Percentiles rank a stretch among this genome's conserved stretches.
Evolutionary conservation across 2,113 vertebrate species (phyloP).

Genomic region (Lamprotornis superbus): DNA sequence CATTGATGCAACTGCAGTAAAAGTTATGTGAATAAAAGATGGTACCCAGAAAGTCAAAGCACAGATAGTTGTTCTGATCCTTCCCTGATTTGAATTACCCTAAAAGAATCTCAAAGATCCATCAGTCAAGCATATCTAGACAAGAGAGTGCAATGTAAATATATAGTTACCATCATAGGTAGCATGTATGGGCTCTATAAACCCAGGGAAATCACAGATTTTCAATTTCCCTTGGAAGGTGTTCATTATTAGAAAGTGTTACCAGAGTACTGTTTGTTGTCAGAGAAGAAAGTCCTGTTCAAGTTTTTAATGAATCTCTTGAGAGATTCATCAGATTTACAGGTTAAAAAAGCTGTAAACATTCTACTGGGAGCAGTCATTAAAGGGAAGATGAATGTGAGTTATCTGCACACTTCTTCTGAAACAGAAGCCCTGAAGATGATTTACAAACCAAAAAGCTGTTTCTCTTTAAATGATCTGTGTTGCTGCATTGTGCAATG

Average conservation of each 20-base stretch:
- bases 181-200: not conserved
- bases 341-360: constrained; percentile 66
- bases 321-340: constrained; percentile 66
- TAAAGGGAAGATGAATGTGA: constrained; percentile 46
- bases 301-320: constrained; percentile 76
- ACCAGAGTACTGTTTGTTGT: constrained; percentile 67
- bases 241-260: constrained; percentile 66
- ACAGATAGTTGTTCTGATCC: not conserved
- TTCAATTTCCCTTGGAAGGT: constrained; percentile 53
- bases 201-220: constrained; percentile 29
- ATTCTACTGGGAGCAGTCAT: constrained; percentile 46
- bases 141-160: not conserved
- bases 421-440: constrained; percentile 11
- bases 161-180: not conserved
- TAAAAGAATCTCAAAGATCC: not conserved
- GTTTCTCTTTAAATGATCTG: not conserved
- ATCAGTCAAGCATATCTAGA: not conserved
- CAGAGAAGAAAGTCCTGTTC: constrained; percentile 65
- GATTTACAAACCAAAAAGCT: constrained; percentile 6
- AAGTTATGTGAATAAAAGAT: not conserved
- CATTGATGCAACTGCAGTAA: not conserved
- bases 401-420: not conserved
- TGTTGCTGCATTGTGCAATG: not conserved
- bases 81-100: not conserved
- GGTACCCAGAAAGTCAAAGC: not conserved